A percentile compares a stretch with the other conserved stretches of the same genome.
phyloP scores from a whole-genome alignment of 2,113 vertebrate genomes.

The Phylloscopus trochilus region DNA sequence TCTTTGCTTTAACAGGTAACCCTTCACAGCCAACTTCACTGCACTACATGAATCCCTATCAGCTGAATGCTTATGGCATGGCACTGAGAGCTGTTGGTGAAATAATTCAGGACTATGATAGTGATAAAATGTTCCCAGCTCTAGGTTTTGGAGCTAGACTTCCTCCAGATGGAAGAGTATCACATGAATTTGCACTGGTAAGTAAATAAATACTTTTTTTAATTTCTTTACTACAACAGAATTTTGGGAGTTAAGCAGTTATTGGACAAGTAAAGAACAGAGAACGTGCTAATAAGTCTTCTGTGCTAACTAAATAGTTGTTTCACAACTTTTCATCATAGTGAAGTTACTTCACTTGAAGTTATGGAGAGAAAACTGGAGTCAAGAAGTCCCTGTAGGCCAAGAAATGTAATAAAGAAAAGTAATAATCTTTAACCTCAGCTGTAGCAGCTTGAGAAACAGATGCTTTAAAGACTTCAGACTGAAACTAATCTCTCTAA shows the following conservation, averaged over 20 bases:
- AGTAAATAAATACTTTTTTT: slow-evolving; percentile 22
- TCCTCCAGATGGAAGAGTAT: slow-evolving; percentile 93
- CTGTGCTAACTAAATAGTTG: neutral
- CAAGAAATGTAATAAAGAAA: neutral
- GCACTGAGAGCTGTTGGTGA: slow-evolving; percentile 95
- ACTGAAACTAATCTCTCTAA: neutral
- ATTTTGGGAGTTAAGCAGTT: neutral
- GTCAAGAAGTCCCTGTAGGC: neutral
- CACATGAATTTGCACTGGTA: slow-evolving; percentile 97
- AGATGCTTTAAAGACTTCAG: neutral
- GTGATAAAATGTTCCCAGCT: slow-evolving; percentile 98
- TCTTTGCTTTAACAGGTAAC: slow-evolving; percentile 81
- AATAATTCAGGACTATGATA: slow-evolving; percentile 98
- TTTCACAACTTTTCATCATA: neutral
- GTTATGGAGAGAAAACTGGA: neutral
- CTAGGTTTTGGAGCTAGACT: slow-evolving; percentile 96
- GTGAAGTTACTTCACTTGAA: neutral
- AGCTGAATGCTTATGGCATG: slow-evolving; percentile 95
- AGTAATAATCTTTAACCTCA: neutral
- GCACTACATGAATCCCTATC: slow-evolving; percentile 98
- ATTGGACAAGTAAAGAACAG: neutral
- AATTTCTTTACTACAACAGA: neutral
- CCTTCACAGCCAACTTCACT: slow-evolving; percentile 95
- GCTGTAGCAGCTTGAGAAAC: neutral
- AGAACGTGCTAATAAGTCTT: neutral